These are phyloP conservation scores for Enteromius paludinosus DNA, from an alignment of 2,797 vertebrate species.

Conservation along the genomic window DNA sequence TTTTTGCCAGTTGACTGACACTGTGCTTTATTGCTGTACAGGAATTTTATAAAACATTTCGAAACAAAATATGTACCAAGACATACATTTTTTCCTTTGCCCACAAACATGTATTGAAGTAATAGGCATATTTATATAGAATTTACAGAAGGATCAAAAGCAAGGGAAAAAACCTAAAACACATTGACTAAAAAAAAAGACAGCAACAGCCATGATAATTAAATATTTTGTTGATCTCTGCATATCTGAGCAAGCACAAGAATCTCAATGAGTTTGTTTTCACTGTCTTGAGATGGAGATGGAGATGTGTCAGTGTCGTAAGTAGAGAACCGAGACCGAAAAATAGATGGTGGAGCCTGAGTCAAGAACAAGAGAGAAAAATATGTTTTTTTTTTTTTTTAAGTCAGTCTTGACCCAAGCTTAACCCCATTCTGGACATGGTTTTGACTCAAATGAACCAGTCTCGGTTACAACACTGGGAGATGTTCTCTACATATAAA, in stretches of 20 bases:
- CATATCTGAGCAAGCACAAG: conserved; percentile 29
- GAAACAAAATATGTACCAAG: conserved; percentile 79
- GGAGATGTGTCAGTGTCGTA: conserved; percentile 7
- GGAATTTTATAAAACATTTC: conserved; percentile 81
- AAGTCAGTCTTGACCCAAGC: not conserved
- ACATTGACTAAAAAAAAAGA: conserved; percentile 72
- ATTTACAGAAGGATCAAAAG: conserved; percentile 73
- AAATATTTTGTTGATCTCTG: conserved; percentile 39
- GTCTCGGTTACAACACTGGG: not conserved
- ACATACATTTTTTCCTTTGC: conserved; percentile 69
- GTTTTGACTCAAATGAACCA: not conserved
- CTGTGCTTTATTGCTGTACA: conserved; percentile 88
- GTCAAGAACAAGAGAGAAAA: not conserved
- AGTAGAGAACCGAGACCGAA: not conserved
- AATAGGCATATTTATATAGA: conserved; percentile 70
- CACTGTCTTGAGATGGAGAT: conserved; percentile 16
- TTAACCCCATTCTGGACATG: not conserved
- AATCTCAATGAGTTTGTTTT: conserved; percentile 44
- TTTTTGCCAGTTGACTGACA: conserved; percentile 65
- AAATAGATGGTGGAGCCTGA: not conserved
- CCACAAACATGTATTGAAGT: conserved; percentile 77
- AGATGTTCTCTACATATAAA: not conserved
- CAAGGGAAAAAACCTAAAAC: conserved; percentile 11
- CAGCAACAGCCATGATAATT: conserved; percentile 64
- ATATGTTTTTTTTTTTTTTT: not conserved